phyloP scores from a whole-genome alignment of 2,113 vertebrate genomes.

The Rhegmatorhina hoffmannsi region DNA sequence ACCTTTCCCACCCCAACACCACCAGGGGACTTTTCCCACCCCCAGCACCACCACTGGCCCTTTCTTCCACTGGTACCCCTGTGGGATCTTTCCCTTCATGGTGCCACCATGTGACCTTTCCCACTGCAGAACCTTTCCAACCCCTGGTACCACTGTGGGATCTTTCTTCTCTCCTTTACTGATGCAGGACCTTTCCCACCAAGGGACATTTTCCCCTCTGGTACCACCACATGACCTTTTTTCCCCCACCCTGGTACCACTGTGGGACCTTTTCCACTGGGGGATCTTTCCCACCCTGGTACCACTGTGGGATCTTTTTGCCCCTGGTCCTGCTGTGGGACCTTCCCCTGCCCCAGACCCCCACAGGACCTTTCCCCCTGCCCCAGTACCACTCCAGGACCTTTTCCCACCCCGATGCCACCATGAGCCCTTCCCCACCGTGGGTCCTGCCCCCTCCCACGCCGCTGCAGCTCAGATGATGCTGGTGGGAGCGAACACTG shows the following conservation, averaged over 20 bases:
- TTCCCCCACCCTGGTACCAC: background rate
- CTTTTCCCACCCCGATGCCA: background rate
- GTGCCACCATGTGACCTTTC: no score
- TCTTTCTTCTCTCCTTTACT: background rate
- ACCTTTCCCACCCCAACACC: background rate
- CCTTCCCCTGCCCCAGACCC: background rate
- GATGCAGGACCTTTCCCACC: background rate
- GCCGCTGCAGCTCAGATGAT: constrained; percentile 70
- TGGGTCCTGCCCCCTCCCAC: background rate
- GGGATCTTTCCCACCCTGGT: background rate
- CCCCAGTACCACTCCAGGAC: accelerated
- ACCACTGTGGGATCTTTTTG: background rate
- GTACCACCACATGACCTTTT: background rate
- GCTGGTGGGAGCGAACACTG: constrained; percentile 63
- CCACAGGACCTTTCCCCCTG: no score
- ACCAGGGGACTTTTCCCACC: no score
- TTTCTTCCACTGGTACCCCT: background rate
- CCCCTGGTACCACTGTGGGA: background rate
- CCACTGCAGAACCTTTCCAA: background rate
- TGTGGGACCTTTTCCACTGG: background rate
- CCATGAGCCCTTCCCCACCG: background rate
- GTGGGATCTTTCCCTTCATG: background rate
- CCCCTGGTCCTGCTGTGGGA: background rate
- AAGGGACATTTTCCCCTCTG: background rate
- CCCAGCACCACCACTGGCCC: background rate